phyloP scores from a whole-genome alignment of 37 sponge, comb jelly and placozoan genomes.

The Chondrosia reniformis region DNA sequence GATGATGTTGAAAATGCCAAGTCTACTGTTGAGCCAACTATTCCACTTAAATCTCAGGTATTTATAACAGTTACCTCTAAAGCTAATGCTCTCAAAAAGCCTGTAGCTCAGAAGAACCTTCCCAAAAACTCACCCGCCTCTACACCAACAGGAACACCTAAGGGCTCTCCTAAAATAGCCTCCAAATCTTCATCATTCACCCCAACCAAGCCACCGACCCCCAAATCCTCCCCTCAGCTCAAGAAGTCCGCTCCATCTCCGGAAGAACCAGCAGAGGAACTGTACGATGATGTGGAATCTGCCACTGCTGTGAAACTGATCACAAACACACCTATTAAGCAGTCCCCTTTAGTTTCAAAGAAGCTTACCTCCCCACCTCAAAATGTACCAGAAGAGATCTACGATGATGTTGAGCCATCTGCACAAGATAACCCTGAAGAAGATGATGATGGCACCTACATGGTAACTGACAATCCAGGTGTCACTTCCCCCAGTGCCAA shows the following conservation, averaged over 20 bases:
- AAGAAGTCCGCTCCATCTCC: background rate
- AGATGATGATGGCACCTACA: background rate
- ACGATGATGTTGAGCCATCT: constrained; percentile 11
- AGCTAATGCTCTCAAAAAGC: background rate
- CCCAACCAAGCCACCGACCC: background rate
- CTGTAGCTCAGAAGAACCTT: background rate
- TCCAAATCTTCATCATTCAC: background rate
- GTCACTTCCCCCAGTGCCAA: background rate
- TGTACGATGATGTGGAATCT: constrained; percentile 13
- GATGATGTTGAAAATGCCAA: constrained; percentile 9
- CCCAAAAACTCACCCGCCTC: background rate
- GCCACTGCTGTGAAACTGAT: background rate
- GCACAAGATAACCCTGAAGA: background rate
- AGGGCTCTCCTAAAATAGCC: background rate
- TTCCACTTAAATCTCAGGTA: background rate
- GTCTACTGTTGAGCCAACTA: background rate
- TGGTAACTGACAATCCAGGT: background rate
- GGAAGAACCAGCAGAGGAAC: background rate
- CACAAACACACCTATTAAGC: no score
- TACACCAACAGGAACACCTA: background rate
- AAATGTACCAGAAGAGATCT: constrained; percentile 17
- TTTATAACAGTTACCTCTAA: background rate
- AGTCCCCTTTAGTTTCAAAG: no score
- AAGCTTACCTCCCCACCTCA: no score
- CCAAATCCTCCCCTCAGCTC: constrained; percentile 1